Percentiles rank a stretch among this genome's conserved stretches.
These are phyloP conservation scores for Aix galericulata DNA, from an alignment of 2,113 vertebrate genomes.

Conservation along the genomic window DNA sequence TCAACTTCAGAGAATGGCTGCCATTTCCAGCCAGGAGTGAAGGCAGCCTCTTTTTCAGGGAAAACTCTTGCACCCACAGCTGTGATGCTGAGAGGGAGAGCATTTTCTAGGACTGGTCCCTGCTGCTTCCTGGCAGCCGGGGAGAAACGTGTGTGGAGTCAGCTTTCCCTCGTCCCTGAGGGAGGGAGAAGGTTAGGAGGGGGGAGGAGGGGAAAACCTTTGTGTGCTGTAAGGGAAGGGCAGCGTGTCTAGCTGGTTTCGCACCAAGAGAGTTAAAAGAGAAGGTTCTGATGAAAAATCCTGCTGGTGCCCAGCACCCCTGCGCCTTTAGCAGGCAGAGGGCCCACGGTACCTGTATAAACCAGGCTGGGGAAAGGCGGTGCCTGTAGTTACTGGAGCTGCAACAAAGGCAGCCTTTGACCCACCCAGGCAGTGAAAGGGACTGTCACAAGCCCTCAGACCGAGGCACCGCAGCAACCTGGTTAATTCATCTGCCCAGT, in stretches of 20 bases:
- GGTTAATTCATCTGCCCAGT: neutral
- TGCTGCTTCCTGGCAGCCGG: neutral
- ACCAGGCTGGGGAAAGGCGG: neutral
- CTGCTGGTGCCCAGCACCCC: accelerated
- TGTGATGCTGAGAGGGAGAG: neutral
- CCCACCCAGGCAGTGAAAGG: neutral
- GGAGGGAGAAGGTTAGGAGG: neutral
- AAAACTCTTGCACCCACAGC: accelerated
- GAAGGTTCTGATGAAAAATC: neutral
- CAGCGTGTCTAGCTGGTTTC: neutral
- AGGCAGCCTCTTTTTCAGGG: neutral
- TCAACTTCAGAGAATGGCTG: neutral
- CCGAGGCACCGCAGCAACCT: neutral
- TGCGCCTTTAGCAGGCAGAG: neutral
- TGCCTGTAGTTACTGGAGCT: neutral
- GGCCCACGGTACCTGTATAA: neutral
- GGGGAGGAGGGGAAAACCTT: neutral
- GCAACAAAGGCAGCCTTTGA: neutral
- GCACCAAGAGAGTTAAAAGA: neutral
- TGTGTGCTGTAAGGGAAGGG: neutral
- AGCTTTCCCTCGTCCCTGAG: neutral
- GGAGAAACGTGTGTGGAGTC: accelerated
- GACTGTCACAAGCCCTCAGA: neutral
- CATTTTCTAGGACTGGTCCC: neutral
- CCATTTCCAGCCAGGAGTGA: neutral